A percentile compares a stretch with the other conserved stretches of the same genome.
Evolutionary conservation across 1,140 invertebrate genomes (phyloP).

Genomic region (Calosoma granatense): DNA sequence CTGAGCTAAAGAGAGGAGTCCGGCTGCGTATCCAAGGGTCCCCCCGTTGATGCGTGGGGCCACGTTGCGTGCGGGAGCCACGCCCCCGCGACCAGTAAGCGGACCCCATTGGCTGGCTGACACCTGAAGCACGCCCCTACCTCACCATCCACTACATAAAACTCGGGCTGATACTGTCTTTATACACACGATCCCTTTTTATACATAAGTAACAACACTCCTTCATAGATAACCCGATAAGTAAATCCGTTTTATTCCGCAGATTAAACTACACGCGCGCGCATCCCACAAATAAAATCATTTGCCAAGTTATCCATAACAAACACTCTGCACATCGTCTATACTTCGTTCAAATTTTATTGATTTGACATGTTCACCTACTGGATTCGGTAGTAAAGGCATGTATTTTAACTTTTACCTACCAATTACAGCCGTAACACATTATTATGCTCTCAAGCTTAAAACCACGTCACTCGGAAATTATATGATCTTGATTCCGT

Average conservation of each 20-base stretch:
- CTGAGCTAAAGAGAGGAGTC: background rate
- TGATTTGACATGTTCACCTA: background rate
- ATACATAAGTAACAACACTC: background rate
- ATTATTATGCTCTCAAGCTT: background rate
- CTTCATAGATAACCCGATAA: background rate
- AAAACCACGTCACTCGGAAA: background rate
- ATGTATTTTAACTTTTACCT: background rate
- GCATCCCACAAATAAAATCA: too few relatives aligned
- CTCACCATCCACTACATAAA: background rate
- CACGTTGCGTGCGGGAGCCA: background rate
- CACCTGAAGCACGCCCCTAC: background rate
- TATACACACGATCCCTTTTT: background rate
- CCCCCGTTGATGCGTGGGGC: slow-evolving; percentile 1
- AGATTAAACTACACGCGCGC: too few relatives aligned
- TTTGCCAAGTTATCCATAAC: background rate
- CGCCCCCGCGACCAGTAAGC: background rate
- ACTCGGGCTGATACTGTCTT: background rate
- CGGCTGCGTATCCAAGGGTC: background rate
- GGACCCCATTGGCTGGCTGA: background rate
- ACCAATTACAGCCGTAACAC: background rate
- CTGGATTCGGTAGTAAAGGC: background rate
- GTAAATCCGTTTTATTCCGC: background rate
- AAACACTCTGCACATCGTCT: background rate
- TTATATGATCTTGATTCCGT: background rate
- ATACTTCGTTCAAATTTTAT: background rate